These are phyloP conservation scores for Drosophila mayri DNA, from an alignment of 1,140 invertebrate genomes.

Conservation along the genomic window DNA sequence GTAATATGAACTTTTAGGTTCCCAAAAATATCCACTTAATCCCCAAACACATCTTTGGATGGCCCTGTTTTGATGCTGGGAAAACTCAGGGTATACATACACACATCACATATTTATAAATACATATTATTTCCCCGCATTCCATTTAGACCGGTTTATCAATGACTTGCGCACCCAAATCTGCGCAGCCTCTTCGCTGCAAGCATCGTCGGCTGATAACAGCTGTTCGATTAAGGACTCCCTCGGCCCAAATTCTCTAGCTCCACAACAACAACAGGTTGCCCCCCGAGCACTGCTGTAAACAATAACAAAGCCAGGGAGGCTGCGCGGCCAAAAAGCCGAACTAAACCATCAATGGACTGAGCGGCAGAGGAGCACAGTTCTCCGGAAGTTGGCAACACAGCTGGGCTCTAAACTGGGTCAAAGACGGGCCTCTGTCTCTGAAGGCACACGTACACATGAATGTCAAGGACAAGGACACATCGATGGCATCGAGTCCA, in stretches of 20 bases:
- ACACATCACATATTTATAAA: conserved; percentile 7
- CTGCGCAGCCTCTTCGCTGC: conserved; percentile 47
- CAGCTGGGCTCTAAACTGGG: conserved; percentile 65
- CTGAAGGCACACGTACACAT: conserved; percentile 9
- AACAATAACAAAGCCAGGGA: conserved; percentile 54
- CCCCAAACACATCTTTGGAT: background rate
- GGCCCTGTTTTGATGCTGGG: conserved; percentile 10
- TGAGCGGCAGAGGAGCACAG: conserved; percentile 1
- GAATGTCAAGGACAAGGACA: conserved; percentile 71
- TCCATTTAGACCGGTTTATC: conserved; percentile 34
- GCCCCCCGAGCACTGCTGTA: conserved; percentile 1
- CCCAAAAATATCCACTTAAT: conserved; percentile 4
- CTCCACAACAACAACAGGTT: conserved; percentile 60
- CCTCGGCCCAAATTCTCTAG: conserved; percentile 25
- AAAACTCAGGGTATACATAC: background rate
- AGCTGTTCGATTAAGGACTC: conserved; percentile 47
- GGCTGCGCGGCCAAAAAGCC: conserved; percentile 64
- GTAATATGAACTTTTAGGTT: conserved; percentile 5
- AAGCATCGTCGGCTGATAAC: conserved; percentile 25
- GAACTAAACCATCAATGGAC: conserved; percentile 12
- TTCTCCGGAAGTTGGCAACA: conserved; percentile 31
- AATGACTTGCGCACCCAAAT: conserved; percentile 67
- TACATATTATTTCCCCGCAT: conserved; percentile 1
- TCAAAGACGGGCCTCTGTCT: conserved; percentile 49
- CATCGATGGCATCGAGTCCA: conserved; percentile 12